These are phyloP conservation scores for Vanacampus margaritifer DNA, from an alignment of 2,113 vertebrate genomes.

Conservation along the genomic window DNA sequence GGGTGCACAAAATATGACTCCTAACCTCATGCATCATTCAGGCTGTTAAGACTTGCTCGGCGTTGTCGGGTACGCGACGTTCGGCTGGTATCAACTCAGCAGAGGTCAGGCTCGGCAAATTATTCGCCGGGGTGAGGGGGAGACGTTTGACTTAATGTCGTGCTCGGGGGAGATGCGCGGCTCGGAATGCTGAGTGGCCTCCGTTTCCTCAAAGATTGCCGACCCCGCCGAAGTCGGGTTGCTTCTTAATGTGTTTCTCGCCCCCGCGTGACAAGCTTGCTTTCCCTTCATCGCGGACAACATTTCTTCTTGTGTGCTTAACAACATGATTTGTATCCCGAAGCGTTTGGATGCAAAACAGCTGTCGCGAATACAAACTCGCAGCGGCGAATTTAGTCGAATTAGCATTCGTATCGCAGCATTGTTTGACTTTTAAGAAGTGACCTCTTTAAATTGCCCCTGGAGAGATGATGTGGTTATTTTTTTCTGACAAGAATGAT, in stretches of 20 bases:
- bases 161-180: constrained; percentile 39
- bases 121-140: constrained; percentile 27
- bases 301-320: background rate
- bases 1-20: background rate
- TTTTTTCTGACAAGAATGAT: constrained; percentile 58
- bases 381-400: background rate
- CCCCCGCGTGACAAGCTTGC: background rate
- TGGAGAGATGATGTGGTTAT: constrained; percentile 63
- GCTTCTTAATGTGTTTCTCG: constrained; percentile 55
- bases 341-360: background rate
- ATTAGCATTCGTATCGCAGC: constrained; percentile 9
- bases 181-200: constrained; percentile 53
- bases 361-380: background rate
- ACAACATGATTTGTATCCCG: background rate
- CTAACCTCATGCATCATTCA: constrained; percentile 26
- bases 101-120: constrained; percentile 60
- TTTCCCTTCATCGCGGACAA: background rate
- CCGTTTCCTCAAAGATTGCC: constrained; percentile 51
- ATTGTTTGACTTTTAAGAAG: constrained; percentile 61
- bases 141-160: constrained; percentile 51
- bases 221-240: constrained; percentile 47
- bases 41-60: constrained; percentile 19
- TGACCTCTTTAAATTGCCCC: constrained; percentile 49
- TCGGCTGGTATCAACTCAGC: constrained; percentile 31
- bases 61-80: background rate